A percentile compares a stretch with the other conserved stretches of the same genome.
Evolutionary conservation across 2,113 vertebrate genomes (phyloP).

Genomic region (Isichthys henryi): DNA sequence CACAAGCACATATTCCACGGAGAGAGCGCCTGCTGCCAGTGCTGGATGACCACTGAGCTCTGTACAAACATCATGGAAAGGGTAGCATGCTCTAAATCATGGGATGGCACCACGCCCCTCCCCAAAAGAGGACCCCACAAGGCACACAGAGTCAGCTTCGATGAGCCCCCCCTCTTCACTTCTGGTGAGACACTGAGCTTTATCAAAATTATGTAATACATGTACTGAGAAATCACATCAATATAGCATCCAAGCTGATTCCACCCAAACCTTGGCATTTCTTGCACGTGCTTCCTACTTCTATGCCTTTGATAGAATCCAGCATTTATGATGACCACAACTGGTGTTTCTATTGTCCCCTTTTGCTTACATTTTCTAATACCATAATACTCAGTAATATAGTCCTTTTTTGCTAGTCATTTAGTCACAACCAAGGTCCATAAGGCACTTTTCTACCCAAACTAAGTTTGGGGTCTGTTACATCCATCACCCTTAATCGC

Average conservation of each 20-base stretch:
- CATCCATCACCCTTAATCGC: not conserved
- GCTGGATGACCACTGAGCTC: not conserved
- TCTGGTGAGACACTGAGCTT: not conserved
- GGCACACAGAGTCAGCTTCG: not conserved
- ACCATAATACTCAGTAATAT: not conserved
- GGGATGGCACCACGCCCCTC: not conserved
- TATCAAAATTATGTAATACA: not conserved
- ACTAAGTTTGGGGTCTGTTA: not conserved
- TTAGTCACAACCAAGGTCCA: not conserved
- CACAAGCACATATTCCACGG: not conserved
- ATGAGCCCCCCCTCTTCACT: not conserved
- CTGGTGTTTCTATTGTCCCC: not conserved
- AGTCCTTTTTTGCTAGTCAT: not conserved
- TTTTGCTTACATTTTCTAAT: not conserved
- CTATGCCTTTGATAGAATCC: not conserved
- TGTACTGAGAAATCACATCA: not conserved
- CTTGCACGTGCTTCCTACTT: not conserved
- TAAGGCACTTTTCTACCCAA: not conserved
- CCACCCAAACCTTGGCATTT: not conserved
- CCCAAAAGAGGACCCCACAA: not conserved
- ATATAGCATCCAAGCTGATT: not conserved
- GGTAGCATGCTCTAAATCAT: not conserved
- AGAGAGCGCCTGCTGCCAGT: not conserved
- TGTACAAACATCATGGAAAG: not conserved
- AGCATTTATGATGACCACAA: not conserved